Evolutionary conservation across 2,888 invertebrate species (phyloP), one percentile per base, ranked within the genome.

Genomic region (Dascillus cervinus): DNA sequence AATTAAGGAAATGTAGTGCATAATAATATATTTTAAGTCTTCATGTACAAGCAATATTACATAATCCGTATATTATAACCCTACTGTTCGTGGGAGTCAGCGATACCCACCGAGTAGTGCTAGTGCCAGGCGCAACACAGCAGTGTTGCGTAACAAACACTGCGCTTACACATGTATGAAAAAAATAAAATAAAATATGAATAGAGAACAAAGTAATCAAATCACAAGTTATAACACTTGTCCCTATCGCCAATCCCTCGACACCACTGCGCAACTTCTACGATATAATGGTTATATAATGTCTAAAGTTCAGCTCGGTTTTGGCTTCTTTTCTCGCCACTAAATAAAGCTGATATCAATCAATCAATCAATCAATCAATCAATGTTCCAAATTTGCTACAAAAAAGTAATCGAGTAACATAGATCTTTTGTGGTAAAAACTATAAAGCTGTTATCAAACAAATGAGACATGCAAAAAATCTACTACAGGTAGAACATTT

Each of bases 11-110:
- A 22, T 39, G 73, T 72, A 75, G 77, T 78, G 78, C 77, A 76
- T 78, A 76, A 77, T 77, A 77, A 77, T 77, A 77, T 75, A 76
- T 76, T 77, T n/a, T 74, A 75, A 77, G 77, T 77, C 72, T 76
- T 77, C 77, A 77, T 77, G 74, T 78, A 77, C 77, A 78, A 78
- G 78, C 77, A 75, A 75, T 75, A 74, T 66, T 74, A 74, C 70
- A 75, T 72, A 74, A 72, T 74, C 72, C 71, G 70, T 65, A 64
- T 63, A 62, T 62, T 58, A 58, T 62, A 62, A 63, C 58, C 64
- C 62, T 65, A 65, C 61, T 58, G 51, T 56, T 52, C 47, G 52
- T 54, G 56, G 55, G 58, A 54, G 53, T 53, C 53, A 52, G 56
- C 55, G 54, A 56, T 52, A 50, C 58, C 58, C 60, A 56, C 54